Conservation (phyloP, 2,888 invertebrate genomes). For the Polydrusus cervinus region DNA sequence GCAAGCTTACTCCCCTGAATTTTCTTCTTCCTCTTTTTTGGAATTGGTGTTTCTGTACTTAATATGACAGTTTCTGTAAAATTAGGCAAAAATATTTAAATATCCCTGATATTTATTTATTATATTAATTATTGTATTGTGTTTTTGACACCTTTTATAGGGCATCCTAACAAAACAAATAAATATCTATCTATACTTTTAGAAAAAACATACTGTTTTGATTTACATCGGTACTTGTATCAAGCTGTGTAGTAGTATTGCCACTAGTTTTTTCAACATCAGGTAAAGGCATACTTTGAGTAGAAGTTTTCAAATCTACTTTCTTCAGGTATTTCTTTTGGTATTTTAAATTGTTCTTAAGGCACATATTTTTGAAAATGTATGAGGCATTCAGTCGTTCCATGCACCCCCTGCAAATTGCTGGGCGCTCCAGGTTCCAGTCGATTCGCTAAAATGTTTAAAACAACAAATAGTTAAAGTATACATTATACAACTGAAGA, state of each 20-base stretch:
- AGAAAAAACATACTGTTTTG: slow-evolving; percentile 29
- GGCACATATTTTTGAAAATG: slow-evolving; percentile 57
- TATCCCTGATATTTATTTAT: too few relatives aligned
- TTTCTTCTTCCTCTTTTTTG: too few relatives aligned
- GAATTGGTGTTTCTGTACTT: too few relatives aligned
- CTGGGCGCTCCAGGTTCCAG: slow-evolving; percentile 48
- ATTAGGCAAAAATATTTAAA: too few relatives aligned
- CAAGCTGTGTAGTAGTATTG: slow-evolving; percentile 21
- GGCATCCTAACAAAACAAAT: too few relatives aligned
- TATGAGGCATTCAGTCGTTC: slow-evolving; percentile 50
- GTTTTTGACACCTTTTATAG: too few relatives aligned
- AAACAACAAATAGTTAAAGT: too few relatives aligned
- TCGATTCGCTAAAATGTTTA: neutral
- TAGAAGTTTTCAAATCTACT: neutral
- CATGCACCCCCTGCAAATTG: slow-evolving; percentile 54
- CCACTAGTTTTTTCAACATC: neutral
- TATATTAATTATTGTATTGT: too few relatives aligned
- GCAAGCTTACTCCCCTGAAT: too few relatives aligned
- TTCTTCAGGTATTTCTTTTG: slow-evolving; percentile 31
- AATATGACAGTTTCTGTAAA: too few relatives aligned
- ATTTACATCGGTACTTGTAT: slow-evolving; percentile 29
- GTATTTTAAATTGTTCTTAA: slow-evolving; percentile 44
- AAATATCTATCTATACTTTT: too few relatives aligned
- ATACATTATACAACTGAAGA: neutral
- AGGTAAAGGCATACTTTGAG: neutral